Evolutionary conservation across 2,888 invertebrate genomes (phyloP), one percentile per base, ranked within the genome.

Genomic region (Xestia sexstrigata): DNA sequence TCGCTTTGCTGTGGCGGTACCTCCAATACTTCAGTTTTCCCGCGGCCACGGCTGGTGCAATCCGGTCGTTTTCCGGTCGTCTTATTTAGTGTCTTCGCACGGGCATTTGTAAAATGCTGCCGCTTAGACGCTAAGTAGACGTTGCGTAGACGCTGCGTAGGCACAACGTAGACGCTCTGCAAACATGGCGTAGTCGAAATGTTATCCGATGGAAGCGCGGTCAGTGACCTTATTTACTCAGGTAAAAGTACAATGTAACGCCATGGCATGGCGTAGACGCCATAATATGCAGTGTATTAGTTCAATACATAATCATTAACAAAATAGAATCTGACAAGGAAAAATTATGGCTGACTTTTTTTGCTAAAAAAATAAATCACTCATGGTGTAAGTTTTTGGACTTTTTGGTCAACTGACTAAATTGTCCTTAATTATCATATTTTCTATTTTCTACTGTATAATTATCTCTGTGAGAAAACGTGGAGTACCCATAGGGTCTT

Each of bases 211-310:
- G 9, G 39, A 47, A 60, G 45, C 23, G 62, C 66, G 77, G 77
- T 81, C 77, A 71, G 20, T 70, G 82, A 76, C 62, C 77, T 63
- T 15, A 55, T 35, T 13, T 26, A 49, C 60, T 42, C 47, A 67
- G 42, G 60, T 70, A 49, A 81, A 74, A n/a, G 49, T 55, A 49
- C 39, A 49, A 58, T 35, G 35, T 45, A 26, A 74, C 23, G 26
- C 26, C 17, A n/a, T 15, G 11, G 35, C 1, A 35, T 35, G 35
- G 35, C 35, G 35, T 35, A 35, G 35, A 35, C 35, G 35, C 35
- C 35, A 35, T 35, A 35, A 35, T 35, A 35, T 13, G 20, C 7
- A 47, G 35, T 58, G 23, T 55, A 15, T 30, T 15, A 30, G 20
- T 15, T 15, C n/a, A 6, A 30, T n/a, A 42, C 49, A 30, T 17